Percentiles rank a stretch among this genome's conserved stretches.
These are phyloP conservation scores for Rhombomys opimus DNA, from an alignment of 2,113 vertebrate species.

Conservation along the genomic window DNA sequence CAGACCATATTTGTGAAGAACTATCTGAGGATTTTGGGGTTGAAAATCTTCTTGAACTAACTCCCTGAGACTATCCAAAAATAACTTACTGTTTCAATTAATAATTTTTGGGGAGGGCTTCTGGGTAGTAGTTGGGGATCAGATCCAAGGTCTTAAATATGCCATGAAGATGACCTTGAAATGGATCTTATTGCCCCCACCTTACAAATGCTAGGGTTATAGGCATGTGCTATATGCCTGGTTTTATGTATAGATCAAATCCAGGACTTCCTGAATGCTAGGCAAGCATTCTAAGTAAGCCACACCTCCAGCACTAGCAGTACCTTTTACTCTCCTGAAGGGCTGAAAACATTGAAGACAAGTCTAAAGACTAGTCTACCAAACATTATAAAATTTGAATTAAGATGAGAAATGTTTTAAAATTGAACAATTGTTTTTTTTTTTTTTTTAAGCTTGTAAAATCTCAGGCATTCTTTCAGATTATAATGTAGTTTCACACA, in stretches of 20 bases:
- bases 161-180: background rate
- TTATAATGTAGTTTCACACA: background rate
- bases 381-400: background rate
- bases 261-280: background rate
- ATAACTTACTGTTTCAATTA: background rate
- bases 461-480: background rate
- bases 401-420: constrained; percentile 3
- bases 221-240: background rate
- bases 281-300: background rate
- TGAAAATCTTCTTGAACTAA: background rate
- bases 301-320: background rate
- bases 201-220: background rate
- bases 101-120: background rate
- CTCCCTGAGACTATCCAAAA: background rate
- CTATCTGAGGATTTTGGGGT: background rate
- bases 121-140: background rate
- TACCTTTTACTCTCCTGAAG: background rate
- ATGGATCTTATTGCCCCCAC: background rate
- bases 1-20: background rate
- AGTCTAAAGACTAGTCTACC: background rate
- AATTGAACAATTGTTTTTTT: background rate
- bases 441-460: background rate
- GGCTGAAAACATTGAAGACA: background rate
- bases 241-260: background rate
- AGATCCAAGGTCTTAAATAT: background rate